These are phyloP conservation scores for Steinernema scapterisci DNA, from an alignment of 2,888 invertebrate species.

Conservation along the genomic window DNA sequence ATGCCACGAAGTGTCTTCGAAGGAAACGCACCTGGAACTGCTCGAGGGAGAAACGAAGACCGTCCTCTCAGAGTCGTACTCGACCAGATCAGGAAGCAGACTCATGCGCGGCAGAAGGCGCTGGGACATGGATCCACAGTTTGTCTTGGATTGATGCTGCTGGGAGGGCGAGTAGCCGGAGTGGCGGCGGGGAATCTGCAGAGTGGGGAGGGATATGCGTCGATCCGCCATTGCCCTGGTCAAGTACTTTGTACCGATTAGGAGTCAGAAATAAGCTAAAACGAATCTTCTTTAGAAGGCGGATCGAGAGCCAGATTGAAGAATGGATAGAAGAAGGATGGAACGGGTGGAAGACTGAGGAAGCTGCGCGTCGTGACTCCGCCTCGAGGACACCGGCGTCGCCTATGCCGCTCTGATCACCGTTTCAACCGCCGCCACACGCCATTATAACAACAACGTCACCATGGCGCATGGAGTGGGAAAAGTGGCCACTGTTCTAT, in stretches of 20 bases:
- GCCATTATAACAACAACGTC: no score
- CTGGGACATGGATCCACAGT: background rate
- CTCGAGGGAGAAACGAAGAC: slow-evolving; percentile 42
- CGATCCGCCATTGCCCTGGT: background rate
- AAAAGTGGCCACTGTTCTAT: no score
- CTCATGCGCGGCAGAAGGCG: background rate
- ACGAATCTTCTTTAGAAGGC: background rate
- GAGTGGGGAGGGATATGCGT: background rate
- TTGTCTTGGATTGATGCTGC: background rate
- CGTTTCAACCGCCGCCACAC: background rate
- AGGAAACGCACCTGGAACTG: slow-evolving; percentile 39
- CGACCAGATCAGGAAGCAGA: slow-evolving; percentile 39
- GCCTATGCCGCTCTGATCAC: background rate
- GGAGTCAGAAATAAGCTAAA: background rate
- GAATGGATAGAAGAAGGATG: background rate
- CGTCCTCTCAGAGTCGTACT: slow-evolving; percentile 48
- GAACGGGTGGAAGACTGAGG: background rate
- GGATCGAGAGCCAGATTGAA: background rate
- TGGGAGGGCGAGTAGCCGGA: background rate
- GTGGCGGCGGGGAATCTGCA: slow-evolving; percentile 8
- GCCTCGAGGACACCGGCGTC: background rate
- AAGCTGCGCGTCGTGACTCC: background rate
- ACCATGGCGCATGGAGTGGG: no score
- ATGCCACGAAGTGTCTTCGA: no score
- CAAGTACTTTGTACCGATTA: slow-evolving; percentile 3